Evolutionary conservation across 1,140 invertebrate genomes (phyloP), one percentile per base, ranked within the genome.

Genomic region (Colletes gigas): DNA sequence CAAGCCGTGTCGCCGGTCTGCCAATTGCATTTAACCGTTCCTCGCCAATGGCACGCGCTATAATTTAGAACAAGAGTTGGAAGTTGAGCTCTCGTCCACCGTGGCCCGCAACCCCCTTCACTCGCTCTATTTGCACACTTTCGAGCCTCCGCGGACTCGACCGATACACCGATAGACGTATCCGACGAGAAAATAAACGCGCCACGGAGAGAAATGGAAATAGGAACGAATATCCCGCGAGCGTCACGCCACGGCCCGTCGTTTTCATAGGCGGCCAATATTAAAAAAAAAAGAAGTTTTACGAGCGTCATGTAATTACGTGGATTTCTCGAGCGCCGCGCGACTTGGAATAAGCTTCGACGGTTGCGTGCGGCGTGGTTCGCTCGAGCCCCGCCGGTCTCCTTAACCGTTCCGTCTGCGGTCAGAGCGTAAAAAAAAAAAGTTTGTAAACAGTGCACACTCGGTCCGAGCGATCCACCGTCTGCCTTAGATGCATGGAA

Each of bases 111-210:
- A 71, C 70, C 71, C 30, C 57, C 57, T 50, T 62, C 70, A 21
- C 70, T 62, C 57, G 57, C 19, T 73, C 71, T 62, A 62, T 73
- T 73, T 62, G 71, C 71, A 50, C 59, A 12, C 70, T 72, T 72
- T 59, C 19, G 54, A 59, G 52, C 5, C 44, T 19, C 30, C 52
- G 9, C 41, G 70, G 57, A 47, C 0, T 50, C 50, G 8, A 8
- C 50, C 3, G 50, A 50, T 50, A 50, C 50, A 12, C 8, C 12
- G 50, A 50, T 10, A 50, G 9, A 10, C 10, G 50, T 50, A 10
- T 50, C 12, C 50, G 50, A 44, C 44, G 44, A 6, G 44, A 44
- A 44, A 44, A 2, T 30, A 3, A 44, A 44, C 44, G 44, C 44
- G 44, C 5, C 8, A 4, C 3, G 8, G 14, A 30, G 55, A 57